phyloP scores from a whole-genome alignment of 2,113 vertebrate genomes.

The Cavia porcellus region DNA sequence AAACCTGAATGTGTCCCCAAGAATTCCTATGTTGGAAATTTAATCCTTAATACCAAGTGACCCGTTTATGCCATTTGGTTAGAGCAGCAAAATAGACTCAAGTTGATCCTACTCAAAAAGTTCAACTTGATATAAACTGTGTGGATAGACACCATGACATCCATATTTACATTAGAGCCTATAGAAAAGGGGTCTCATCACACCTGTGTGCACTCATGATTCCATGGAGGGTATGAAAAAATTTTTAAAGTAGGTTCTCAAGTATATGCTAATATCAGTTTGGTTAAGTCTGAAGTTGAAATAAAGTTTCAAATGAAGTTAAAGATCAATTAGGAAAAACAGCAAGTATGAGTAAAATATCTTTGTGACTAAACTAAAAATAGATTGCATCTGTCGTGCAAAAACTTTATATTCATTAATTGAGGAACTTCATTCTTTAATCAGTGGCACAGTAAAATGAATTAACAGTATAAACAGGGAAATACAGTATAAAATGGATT shows the following conservation, averaged over 20 bases:
- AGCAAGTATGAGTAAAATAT: not conserved
- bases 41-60: too few relatives aligned
- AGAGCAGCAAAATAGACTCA: not conserved
- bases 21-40: not conserved
- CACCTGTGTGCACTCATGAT: not conserved
- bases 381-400: not conserved
- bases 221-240: not conserved
- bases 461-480: conserved; percentile 33
- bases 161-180: not conserved
- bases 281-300: conserved; percentile 32
- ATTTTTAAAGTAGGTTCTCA: not conserved
- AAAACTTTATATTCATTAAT: conserved; percentile 19
- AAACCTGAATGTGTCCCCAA: too few relatives aligned
- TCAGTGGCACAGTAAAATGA: conserved; percentile 7
- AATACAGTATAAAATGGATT: conserved; percentile 1
- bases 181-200: not conserved
- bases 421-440: conserved; percentile 45
- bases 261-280: not conserved
- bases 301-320: conserved; percentile 3
- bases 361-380: conserved; percentile 50
- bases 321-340: not conserved
- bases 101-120: not conserved
- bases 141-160: not conserved
- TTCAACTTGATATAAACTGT: not conserved
- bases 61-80: not conserved